A percentile compares a stretch with the other conserved stretches of the same genome.
These are phyloP conservation scores for Neelides sp. DNA, from an alignment of 1,140 invertebrate genomes.

Conservation along the genomic window DNA sequence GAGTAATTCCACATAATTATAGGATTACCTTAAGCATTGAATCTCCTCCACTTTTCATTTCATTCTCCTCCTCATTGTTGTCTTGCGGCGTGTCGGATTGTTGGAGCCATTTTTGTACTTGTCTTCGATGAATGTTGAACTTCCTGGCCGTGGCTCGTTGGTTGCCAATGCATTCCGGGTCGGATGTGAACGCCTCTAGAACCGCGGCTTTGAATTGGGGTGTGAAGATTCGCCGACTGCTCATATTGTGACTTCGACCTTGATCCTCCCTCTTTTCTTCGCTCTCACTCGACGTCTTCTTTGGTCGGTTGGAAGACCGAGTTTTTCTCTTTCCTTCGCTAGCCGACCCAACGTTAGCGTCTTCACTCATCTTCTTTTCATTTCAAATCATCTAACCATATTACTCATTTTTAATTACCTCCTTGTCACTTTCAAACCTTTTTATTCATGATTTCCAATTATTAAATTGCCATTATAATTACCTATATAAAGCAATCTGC, in stretches of 20 bases:
- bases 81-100: no score
- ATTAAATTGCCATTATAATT: no score
- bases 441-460: no score
- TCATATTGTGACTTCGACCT: conserved; percentile 3
- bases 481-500: no score
- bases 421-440: no score
- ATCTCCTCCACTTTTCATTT: no score
- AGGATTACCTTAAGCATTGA: no score
- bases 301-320: no score
- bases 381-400: no score
- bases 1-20: no score
- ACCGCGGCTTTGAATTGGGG: conserved; percentile 73
- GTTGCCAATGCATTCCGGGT: conserved; percentile 69
- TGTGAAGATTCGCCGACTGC: conserved; percentile 56
- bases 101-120: conserved; percentile 80
- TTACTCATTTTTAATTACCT: no score
- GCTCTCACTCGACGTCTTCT: background rate
- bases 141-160: conserved; percentile 71
- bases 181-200: conserved; percentile 65
- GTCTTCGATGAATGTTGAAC: conserved; percentile 68
- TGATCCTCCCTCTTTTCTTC: conserved; percentile 4
- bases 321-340: background rate
- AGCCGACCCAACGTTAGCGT: background rate
- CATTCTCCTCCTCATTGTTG: no score
- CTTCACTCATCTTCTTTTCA: conserved; percentile 11